phyloP scores from a whole-genome alignment of 1,140 invertebrate genomes.

The Drosophila repletoides region DNA sequence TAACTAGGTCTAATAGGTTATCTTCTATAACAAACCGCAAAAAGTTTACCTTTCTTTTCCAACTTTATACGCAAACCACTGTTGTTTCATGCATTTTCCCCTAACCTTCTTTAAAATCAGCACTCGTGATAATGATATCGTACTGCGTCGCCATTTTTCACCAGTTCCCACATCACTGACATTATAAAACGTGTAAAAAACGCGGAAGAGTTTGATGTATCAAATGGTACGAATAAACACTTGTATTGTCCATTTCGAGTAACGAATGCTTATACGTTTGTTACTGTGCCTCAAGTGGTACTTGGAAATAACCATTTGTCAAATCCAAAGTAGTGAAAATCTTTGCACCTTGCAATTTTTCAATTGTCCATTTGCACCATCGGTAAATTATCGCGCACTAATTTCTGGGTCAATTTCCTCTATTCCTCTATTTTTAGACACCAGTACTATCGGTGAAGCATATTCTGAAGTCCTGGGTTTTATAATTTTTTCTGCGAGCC shows the following conservation, averaged over 20 bases:
- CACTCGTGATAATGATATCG: conserved; percentile 17
- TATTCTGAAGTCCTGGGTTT: background rate
- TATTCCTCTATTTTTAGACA: background rate
- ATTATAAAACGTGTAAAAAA: conserved; percentile 69
- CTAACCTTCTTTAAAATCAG: conserved; percentile 3
- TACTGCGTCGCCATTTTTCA: conserved; percentile 20
- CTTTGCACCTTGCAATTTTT: conserved; percentile 35
- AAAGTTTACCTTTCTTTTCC: conserved; percentile 6
- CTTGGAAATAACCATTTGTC: conserved; percentile 81
- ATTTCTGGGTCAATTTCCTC: background rate
- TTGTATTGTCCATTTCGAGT: conserved; percentile 18
- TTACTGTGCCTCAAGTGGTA: conserved; percentile 61
- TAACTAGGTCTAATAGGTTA: too few species aligned
- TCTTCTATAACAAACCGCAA: conserved; percentile 1
- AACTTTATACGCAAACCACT: background rate
- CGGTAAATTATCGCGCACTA: background rate
- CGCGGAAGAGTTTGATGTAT: conserved; percentile 36
- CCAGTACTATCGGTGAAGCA: background rate
- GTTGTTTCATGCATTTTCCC: background rate
- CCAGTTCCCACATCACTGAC: conserved; percentile 9
- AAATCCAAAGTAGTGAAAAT: conserved; percentile 83
- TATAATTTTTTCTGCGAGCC: conserved; percentile 43
- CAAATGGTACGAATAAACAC: conserved; percentile 27
- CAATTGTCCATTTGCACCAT: background rate
- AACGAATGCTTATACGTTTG: conserved; percentile 60